Evolutionary conservation across 2,113 vertebrate genomes (phyloP).

Genomic region (Sebastes schlegelii): DNA sequence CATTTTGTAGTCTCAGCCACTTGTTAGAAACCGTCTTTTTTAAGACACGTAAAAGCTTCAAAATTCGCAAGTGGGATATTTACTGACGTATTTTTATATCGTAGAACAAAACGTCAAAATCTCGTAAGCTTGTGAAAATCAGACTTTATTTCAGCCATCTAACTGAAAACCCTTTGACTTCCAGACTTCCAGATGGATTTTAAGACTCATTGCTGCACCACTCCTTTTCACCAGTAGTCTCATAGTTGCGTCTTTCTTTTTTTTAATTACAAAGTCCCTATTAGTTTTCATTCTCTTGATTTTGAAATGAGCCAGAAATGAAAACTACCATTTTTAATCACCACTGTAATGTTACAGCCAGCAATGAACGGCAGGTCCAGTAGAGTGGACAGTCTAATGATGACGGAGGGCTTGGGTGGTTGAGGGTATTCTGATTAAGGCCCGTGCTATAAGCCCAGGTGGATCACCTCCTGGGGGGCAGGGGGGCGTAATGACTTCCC

Average conservation of each 20-base stretch:
- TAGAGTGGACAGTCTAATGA: conserved; percentile 22
- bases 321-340: conserved; percentile 26
- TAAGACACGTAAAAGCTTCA: too few relatives aligned
- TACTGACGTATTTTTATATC: too few relatives aligned
- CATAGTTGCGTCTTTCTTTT: not conserved
- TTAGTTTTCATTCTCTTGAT: not conserved
- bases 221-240: not conserved
- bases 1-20: too few relatives aligned
- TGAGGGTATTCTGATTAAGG: conserved; percentile 67
- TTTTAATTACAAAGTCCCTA: not conserved
- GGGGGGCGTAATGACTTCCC: conserved; percentile 84
- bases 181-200: too few relatives aligned
- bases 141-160: too few relatives aligned
- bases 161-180: too few relatives aligned
- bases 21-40: too few relatives aligned
- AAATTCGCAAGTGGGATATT: too few relatives aligned
- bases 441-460: conserved; percentile 63
- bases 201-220: too few relatives aligned
- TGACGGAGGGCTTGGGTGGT: conserved; percentile 13
- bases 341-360: conserved; percentile 39
- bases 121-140: too few relatives aligned
- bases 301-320: not conserved
- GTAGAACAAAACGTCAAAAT: too few relatives aligned
- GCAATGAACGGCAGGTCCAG: conserved; percentile 8
- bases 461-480: conserved; percentile 74